A percentile compares a stretch with the other conserved stretches of the same genome.
Conservation (phyloP, 2,797 vertebrate species). For the Rhabdomys pumilio region DNA sequence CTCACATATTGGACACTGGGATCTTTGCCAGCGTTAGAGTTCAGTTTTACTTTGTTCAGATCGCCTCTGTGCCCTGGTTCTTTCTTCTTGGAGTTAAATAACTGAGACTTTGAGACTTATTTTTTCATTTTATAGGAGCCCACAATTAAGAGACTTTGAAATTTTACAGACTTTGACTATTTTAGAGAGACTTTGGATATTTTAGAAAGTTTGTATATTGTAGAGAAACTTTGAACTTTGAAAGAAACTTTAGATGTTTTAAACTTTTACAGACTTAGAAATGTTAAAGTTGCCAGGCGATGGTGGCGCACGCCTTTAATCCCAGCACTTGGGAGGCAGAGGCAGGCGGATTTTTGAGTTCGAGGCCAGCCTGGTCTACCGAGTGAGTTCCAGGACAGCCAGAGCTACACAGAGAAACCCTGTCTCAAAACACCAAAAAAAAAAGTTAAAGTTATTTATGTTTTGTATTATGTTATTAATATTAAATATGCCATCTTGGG, state of each 20-base stretch:
- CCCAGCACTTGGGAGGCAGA: too few species aligned
- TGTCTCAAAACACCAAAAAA: too few species aligned
- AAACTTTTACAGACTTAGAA: background rate
- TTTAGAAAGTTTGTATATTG: background rate
- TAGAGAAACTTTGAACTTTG: background rate
- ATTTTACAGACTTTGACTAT: background rate
- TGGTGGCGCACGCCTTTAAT: too few species aligned
- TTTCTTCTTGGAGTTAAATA: conserved; percentile 3
- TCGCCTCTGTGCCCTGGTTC: background rate
- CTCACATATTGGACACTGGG: background rate
- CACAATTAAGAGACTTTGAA: background rate
- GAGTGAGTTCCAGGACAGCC: too few species aligned
- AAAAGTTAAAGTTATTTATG: background rate
- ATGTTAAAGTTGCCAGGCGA: background rate
- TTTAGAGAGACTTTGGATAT: conserved; percentile 2
- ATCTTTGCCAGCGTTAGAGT: background rate
- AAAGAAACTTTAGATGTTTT: background rate
- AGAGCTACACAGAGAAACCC: too few species aligned
- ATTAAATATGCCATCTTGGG: background rate
- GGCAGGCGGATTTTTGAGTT: too few species aligned
- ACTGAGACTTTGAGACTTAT: too few species aligned
- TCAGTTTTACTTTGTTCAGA: background rate
- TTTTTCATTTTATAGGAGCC: background rate
- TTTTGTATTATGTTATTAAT: background rate
- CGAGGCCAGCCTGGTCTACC: too few species aligned